Conservation (phyloP, 2,113 vertebrate species). For the Microcebus ravelobensis region DNA sequence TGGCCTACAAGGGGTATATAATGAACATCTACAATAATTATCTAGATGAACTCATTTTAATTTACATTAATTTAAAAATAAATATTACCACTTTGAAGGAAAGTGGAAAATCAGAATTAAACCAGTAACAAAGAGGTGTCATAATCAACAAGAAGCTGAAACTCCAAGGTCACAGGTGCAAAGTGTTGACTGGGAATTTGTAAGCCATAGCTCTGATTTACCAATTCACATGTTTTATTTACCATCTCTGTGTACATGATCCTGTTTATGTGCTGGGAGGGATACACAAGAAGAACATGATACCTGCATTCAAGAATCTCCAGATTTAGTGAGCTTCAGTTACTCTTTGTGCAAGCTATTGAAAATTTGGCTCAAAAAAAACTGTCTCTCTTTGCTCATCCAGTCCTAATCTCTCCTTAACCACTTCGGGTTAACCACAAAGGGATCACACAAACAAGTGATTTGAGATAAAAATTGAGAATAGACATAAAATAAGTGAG, state of each 20-base stretch:
- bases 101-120: conserved; percentile 27
- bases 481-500: not conserved
- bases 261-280: not conserved
- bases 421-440: not conserved
- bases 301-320: not conserved
- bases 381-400: not conserved
- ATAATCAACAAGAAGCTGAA: not conserved
- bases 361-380: not conserved
- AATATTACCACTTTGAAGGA: conserved; percentile 10
- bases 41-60: not conserved
- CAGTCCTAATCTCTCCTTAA: not conserved
- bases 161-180: not conserved
- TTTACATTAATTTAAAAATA: conserved; percentile 12
- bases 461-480: conserved; percentile 9
- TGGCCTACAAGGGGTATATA: not conserved
- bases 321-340: not conserved
- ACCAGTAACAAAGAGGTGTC: not conserved
- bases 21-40: conserved; percentile 11
- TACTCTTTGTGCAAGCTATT: not conserved
- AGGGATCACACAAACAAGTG: not conserved
- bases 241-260: not conserved
- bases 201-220: not conserved
- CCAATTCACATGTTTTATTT: not conserved
- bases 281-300: not conserved
- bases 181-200: not conserved